Conservation (phyloP, 1,140 invertebrate genomes). For the Laupala kohalensis region DNA sequence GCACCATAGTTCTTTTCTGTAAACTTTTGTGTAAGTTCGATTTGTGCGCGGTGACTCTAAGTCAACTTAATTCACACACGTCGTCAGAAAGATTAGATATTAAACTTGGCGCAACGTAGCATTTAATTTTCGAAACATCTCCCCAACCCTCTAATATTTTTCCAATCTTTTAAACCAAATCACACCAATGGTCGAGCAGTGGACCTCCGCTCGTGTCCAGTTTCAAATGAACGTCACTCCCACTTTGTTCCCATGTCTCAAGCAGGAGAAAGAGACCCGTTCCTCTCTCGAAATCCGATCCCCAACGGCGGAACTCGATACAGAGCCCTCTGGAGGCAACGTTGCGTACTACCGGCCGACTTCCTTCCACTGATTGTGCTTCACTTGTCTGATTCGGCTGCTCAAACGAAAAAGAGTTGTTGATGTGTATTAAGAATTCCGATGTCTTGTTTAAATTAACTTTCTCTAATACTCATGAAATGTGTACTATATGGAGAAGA, state of each 20-base stretch:
- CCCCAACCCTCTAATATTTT: not conserved
- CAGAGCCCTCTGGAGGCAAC: not conserved
- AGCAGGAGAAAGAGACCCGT: not conserved
- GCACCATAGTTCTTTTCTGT: too few species aligned
- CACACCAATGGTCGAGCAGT: not conserved
- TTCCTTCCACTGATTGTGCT: not conserved
- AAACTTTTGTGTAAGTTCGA: too few species aligned
- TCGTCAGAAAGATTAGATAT: too few species aligned
- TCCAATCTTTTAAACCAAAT: not conserved
- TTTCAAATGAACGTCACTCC: not conserved
- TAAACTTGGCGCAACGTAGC: too few species aligned
- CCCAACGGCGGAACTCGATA: not conserved
- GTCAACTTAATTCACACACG: too few species aligned
- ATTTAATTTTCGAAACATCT: too few species aligned
- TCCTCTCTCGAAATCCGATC: not conserved
- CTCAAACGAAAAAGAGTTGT: not conserved
- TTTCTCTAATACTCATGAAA: too few species aligned
- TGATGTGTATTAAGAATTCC: too few species aligned
- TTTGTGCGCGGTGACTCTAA: too few species aligned
- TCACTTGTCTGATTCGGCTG: not conserved
- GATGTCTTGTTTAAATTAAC: too few species aligned
- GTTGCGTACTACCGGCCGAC: not conserved
- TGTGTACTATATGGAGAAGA: too few species aligned
- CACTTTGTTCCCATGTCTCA: not conserved
- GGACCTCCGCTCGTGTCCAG: not conserved